Conservation (phyloP, 2,797 vertebrate species). For the Myotis planiceps region DNA sequence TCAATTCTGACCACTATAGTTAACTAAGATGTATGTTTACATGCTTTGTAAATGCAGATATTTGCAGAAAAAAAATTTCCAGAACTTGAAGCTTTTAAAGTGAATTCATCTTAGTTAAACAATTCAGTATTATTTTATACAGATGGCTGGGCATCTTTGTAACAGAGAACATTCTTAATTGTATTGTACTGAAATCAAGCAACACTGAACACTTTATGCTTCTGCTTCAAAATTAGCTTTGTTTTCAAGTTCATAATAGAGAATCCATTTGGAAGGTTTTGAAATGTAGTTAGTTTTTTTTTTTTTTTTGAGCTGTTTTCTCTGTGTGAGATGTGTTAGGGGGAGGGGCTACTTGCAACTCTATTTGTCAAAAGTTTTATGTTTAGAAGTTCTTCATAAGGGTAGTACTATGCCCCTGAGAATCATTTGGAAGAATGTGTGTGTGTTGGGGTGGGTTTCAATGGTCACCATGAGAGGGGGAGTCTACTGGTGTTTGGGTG, state of each 20-base stretch:
- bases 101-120: not conserved
- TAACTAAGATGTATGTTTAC: not conserved
- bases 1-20: not conserved
- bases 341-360: not conserved
- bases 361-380: not conserved
- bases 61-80: not conserved
- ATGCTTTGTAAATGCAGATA: not conserved
- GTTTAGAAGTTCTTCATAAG: not conserved
- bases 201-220: not conserved
- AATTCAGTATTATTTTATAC: not conserved
- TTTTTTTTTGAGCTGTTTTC: not conserved
- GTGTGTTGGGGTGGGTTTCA: not conserved
- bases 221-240: not conserved
- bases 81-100: not conserved
- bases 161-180: not conserved
- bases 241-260: not conserved
- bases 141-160: not conserved
- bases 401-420: not conserved
- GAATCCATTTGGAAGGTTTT: not conserved
- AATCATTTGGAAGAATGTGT: not conserved
- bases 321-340: not conserved
- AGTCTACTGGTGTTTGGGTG: not conserved
- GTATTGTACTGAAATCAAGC: not conserved
- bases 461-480: not conserved
- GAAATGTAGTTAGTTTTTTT: not conserved